A percentile compares a stretch with the other conserved stretches of the same genome.
These are phyloP conservation scores for Apistogramma diplotaenia DNA, from an alignment of 2,113 vertebrate species.

Conservation along the genomic window DNA sequence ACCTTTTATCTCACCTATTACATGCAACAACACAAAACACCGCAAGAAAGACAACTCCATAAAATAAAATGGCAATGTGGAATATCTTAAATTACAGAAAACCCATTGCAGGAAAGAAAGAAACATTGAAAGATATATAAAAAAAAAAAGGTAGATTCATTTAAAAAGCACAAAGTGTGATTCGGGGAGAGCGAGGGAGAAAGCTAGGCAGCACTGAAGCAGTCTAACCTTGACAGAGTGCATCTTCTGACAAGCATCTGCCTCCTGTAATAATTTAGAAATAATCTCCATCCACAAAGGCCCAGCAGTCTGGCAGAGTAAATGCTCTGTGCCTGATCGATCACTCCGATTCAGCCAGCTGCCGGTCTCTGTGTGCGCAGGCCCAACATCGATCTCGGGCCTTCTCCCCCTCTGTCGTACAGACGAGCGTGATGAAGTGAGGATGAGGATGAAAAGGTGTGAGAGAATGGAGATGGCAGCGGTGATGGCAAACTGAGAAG, in stretches of 20 bases:
- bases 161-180: slow-evolving; percentile 24
- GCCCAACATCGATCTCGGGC: slow-evolving; percentile 66
- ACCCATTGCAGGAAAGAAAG: neutral
- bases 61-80: slow-evolving; percentile 16
- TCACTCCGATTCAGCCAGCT: slow-evolving; percentile 70
- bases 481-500: slow-evolving; percentile 31
- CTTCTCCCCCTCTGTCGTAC: slow-evolving; percentile 8
- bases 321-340: slow-evolving; percentile 73
- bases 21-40: neutral
- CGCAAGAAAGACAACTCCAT: neutral
- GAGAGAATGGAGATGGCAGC: slow-evolving; percentile 9
- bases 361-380: slow-evolving; percentile 53
- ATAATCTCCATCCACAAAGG: slow-evolving; percentile 79
- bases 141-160: slow-evolving; percentile 8
- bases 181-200: neutral
- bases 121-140: neutral
- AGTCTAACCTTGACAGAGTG: slow-evolving; percentile 79
- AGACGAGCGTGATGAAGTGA: slow-evolving; percentile 30
- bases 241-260: slow-evolving; percentile 79
- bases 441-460: slow-evolving; percentile 36
- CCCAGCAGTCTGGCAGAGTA: slow-evolving; percentile 75
- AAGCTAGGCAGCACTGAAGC: slow-evolving; percentile 21
- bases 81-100: slow-evolving; percentile 29
- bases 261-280: slow-evolving; percentile 81
- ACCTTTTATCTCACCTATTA: slow-evolving; percentile 30